Percentiles rank a stretch among this genome's conserved stretches.
Conservation (phyloP, 2,888 invertebrate species). For the Heliconius aoede region DNA sequence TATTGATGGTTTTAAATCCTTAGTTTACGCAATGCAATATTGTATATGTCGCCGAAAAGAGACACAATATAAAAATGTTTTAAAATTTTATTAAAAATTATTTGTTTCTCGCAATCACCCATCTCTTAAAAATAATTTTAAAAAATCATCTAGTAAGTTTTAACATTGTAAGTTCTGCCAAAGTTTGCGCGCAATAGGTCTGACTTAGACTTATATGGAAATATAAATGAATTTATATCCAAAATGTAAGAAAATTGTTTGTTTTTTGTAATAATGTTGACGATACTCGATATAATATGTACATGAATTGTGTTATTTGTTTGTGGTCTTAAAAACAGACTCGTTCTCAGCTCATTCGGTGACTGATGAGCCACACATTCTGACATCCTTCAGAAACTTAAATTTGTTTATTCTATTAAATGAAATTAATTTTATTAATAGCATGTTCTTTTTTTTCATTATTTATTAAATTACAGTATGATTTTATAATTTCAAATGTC, state of each 20-base stretch:
- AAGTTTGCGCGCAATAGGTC: constrained; percentile 61
- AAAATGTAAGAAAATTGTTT: constrained; percentile 41
- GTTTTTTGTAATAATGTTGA: constrained; percentile 14
- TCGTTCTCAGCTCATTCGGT: constrained; percentile 30
- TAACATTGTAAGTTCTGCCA: constrained; percentile 53
- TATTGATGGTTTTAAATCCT: too few species aligned
- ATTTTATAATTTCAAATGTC: constrained; percentile 32
- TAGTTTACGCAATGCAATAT: not conserved
- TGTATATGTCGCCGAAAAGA: not conserved
- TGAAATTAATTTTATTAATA: constrained; percentile 6
- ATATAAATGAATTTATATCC: constrained; percentile 72
- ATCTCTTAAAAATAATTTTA: not conserved
- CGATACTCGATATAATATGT: constrained; percentile 61
- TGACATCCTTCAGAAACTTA: not conserved
- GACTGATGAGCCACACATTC: not conserved
- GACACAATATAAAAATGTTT: too few species aligned
- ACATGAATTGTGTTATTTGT: constrained; percentile 66
- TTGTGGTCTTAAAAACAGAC: constrained; percentile 64
- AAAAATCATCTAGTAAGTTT: constrained; percentile 19
- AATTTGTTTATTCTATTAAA: not conserved
- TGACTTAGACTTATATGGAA: constrained; percentile 67
- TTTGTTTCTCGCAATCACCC: constrained; percentile 2
- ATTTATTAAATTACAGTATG: not conserved
- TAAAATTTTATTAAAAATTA: too few species aligned
- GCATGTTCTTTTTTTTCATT: not conserved